phyloP scores from a whole-genome alignment of 2,888 invertebrate species.

The Phytoseiulus persimilis region DNA sequence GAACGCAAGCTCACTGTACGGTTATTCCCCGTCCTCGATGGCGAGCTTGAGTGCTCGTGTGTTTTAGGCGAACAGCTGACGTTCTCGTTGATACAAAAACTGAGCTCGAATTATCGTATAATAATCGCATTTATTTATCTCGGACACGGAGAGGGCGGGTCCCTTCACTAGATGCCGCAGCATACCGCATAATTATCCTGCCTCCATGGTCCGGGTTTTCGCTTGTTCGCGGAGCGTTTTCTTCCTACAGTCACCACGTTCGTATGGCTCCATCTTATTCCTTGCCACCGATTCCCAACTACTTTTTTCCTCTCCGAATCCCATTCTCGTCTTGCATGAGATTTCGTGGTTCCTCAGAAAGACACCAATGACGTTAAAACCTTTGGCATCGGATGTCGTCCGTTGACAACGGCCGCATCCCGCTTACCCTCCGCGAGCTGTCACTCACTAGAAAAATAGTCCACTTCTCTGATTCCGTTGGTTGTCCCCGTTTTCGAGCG shows the following conservation, averaged over 20 bases:
- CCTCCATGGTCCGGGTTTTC: not conserved
- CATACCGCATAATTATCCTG: not conserved
- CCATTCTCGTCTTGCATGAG: too few species aligned
- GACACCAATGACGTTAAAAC: not conserved
- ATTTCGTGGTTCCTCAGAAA: not conserved
- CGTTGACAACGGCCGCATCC: not conserved
- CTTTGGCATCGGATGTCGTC: not conserved
- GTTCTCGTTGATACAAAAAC: not conserved
- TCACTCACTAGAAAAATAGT: not conserved
- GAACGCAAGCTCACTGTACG: not conserved
- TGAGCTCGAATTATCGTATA: not conserved
- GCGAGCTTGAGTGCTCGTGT: not conserved
- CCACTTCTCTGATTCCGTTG: not conserved
- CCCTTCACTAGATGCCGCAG: not conserved
- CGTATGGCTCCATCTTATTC: not conserved
- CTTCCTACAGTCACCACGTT: not conserved
- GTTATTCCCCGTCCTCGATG: not conserved
- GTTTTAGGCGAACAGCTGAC: not conserved
- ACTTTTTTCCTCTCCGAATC: too few species aligned
- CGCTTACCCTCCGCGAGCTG: not conserved
- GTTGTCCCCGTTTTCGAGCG: not conserved
- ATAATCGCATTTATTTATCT: not conserved
- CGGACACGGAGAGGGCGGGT: not conserved
- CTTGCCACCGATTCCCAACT: not conserved
- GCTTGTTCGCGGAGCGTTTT: not conserved